Evolutionary conservation across 2,113 vertebrate genomes (phyloP).

Genomic region (Coracopsis vasa): DNA sequence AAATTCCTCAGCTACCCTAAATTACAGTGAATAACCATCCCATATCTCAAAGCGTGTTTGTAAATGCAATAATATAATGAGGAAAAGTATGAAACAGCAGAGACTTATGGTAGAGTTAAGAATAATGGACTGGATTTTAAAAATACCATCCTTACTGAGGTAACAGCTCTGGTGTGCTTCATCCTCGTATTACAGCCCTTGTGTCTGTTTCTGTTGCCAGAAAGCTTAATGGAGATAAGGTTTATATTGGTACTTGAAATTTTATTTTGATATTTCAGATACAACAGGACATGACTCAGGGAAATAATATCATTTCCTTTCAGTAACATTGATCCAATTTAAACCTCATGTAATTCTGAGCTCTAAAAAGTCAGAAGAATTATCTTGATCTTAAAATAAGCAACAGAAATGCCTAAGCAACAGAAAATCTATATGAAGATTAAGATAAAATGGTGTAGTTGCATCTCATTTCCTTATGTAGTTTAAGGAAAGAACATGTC

Average conservation of each 20-base stretch:
- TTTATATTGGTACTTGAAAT: background rate
- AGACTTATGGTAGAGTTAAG: background rate
- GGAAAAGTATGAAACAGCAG: background rate
- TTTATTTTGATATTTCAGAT: background rate
- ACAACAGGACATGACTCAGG: background rate
- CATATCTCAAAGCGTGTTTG: background rate
- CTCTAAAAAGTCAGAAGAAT: background rate
- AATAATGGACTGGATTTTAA: background rate
- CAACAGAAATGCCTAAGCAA: background rate
- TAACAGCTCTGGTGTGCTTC: background rate
- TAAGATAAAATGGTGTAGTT: background rate
- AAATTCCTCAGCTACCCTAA: background rate
- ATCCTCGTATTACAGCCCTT: background rate
- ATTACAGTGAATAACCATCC: background rate
- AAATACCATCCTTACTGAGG: background rate
- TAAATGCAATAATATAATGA: background rate
- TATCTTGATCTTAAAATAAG: background rate
- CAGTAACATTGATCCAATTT: background rate
- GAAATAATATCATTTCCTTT: background rate
- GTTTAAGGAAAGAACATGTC: background rate
- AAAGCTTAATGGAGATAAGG: background rate
- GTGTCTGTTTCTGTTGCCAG: background rate
- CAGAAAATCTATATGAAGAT: background rate
- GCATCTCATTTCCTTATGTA: background rate
- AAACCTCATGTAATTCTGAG: background rate